Evolutionary conservation across 2,113 vertebrate species (phyloP), one percentile per base, ranked within the genome.

Genomic region (Pavo muticus): DNA sequence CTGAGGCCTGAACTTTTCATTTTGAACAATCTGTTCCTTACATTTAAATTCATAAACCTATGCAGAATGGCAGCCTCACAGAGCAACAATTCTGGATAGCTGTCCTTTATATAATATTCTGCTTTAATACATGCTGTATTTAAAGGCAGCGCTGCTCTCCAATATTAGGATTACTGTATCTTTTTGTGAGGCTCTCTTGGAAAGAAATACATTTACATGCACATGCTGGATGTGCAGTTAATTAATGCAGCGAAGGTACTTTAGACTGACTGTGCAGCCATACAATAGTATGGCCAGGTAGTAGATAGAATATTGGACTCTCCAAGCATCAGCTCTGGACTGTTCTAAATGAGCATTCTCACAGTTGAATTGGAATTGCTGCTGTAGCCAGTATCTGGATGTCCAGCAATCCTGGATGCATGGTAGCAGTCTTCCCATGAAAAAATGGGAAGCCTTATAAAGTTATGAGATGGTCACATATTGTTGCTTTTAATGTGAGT

Each of bases 71-170:
- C 45, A 92, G 10, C 24, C 20, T 87, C 67, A 27, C 54, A 90
- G 59, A 27, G 27, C 44, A 32, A 21, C 37, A 40, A 27, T 1
- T 3, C 30, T 13, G 29, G 27, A 8, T 35, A 40, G 29, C 8
- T 75, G 25, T 0, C 0, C 42, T 75, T 30, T 30, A 29, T 59
- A 0, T 61, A n/a, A 40, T 0, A 2, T 59, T 91, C 37, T 9
- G 14, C 19, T 44, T 87, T 47, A 30, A 63, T 1, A 67, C 27
- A 4, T 50, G 10, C 11, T 32, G 4, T 29, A n/a, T 87, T 68
- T 59, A 67, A 87, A 89, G 44, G 30, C 40, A 80, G 18, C 45
- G 8, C 67, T 44, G 47, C 68, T 69, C 78, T 88, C 57, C 48
- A 65, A 6, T 47, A 57, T 69, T 75, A 56, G 25, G 32, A 3